A percentile compares a stretch with the other conserved stretches of the same genome.
Conservation (phyloP, 2,888 invertebrate species). For the Phragmatobia fuliginosa region DNA sequence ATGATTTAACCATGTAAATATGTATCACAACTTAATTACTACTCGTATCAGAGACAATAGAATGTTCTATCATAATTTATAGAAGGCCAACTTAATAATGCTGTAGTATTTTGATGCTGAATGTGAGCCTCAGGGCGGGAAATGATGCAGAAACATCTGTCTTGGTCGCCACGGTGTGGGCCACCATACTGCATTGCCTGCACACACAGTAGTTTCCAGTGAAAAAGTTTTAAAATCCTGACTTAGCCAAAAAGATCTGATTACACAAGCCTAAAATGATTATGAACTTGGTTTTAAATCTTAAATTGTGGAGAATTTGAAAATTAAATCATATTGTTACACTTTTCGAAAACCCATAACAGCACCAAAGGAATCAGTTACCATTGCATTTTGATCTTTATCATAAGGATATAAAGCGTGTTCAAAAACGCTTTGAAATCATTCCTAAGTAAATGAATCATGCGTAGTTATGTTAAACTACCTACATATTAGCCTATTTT, state of each 20-base stretch:
- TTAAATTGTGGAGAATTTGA: not conserved
- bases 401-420: not conserved
- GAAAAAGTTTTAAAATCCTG: too few relatives aligned
- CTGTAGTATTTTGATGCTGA: too few relatives aligned
- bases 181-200: too few relatives aligned
- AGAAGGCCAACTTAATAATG: too few relatives aligned
- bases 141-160: too few relatives aligned
- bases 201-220: too few relatives aligned
- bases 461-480: not conserved
- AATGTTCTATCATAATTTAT: too few relatives aligned
- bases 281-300: not conserved
- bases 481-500: not conserved
- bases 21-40: not conserved
- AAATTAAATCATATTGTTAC: not conserved
- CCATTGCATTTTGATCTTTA: not conserved
- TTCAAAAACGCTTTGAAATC: slow-evolving; percentile 55
- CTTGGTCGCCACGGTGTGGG: too few relatives aligned
- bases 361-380: not conserved
- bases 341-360: not conserved
- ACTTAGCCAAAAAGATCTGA: too few relatives aligned
- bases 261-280: not conserved
- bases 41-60: not conserved
- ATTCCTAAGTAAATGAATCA: slow-evolving; percentile 53
- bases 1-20: not conserved
- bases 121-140: too few relatives aligned